These are phyloP conservation scores for Hyperopisus bebe DNA, from an alignment of 2,113 vertebrate genomes.

Conservation along the genomic window DNA sequence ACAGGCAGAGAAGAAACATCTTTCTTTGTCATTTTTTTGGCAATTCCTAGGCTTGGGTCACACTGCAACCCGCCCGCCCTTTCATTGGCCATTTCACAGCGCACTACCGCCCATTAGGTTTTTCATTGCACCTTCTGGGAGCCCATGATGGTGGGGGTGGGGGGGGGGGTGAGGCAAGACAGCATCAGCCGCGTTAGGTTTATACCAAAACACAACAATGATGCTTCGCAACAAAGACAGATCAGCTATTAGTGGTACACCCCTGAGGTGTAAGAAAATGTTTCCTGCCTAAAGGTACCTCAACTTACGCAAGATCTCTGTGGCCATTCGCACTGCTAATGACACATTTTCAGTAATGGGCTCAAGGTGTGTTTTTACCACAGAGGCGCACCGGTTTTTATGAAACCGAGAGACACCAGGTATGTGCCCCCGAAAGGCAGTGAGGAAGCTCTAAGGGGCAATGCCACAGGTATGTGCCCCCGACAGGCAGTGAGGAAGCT, in stretches of 20 bases:
- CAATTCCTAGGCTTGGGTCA: not conserved
- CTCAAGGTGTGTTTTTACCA: not conserved
- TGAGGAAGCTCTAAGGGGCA: not conserved
- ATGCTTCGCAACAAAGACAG: not conserved
- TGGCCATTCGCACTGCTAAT: not conserved
- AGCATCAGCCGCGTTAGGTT: not conserved
- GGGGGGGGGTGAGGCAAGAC: not conserved
- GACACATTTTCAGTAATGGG: not conserved
- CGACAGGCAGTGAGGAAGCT: too few species aligned
- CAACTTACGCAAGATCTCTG: not conserved
- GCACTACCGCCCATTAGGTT: not conserved
- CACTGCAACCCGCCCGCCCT: not conserved
- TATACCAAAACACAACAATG: not conserved
- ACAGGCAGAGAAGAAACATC: not conserved
- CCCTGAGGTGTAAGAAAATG: not conserved
- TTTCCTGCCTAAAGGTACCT: not conserved
- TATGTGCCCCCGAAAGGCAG: not conserved
- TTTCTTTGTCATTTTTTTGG: not conserved
- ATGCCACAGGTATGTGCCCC: too few species aligned
- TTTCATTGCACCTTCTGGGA: not conserved
- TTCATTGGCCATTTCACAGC: not conserved
- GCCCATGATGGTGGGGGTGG: not conserved
- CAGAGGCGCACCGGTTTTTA: not conserved
- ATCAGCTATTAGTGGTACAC: not conserved
- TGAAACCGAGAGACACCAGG: not conserved